phyloP scores from a whole-genome alignment of 2,797 vertebrate species.

The Sebastolobus altivelis region DNA sequence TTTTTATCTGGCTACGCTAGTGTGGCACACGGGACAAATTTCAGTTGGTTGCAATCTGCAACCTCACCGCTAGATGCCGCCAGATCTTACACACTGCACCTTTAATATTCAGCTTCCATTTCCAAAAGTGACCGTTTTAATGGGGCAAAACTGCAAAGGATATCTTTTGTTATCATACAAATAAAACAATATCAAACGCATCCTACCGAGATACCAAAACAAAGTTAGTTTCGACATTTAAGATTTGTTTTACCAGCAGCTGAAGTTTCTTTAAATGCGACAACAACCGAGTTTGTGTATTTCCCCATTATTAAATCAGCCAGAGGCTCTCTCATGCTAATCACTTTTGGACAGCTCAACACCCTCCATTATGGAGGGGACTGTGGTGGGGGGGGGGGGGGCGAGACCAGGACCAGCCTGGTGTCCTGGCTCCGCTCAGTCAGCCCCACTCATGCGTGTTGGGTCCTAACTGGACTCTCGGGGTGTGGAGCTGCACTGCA shows the following conservation, averaged over 20 bases:
- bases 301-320: conserved; percentile 64
- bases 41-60: too few relatives aligned
- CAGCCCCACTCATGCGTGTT: conserved; percentile 49
- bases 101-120: conserved; percentile 30
- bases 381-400: background rate
- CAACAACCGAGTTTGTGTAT: conserved; percentile 33
- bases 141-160: conserved; percentile 1
- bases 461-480: conserved; percentile 72
- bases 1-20: too few relatives aligned
- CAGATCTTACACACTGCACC: background rate
- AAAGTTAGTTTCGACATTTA: conserved; percentile 2
- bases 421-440: conserved; percentile 57
- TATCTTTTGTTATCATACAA: conserved; percentile 36
- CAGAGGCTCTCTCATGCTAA: conserved; percentile 74
- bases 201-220: background rate
- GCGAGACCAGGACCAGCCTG: conserved; percentile 39
- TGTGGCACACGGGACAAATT: too few relatives aligned
- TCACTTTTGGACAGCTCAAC: conserved; percentile 69
- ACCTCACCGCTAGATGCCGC: too few relatives aligned
- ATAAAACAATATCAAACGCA: conserved; percentile 46
- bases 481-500: conserved; percentile 64
- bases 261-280: conserved; percentile 20
- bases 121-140: conserved; percentile 18
- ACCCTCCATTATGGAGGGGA: conserved; percentile 54
- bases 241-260: conserved; percentile 4